Conservation (phyloP, 2,113 vertebrate species). For the Ochotona curzoniae region DNA sequence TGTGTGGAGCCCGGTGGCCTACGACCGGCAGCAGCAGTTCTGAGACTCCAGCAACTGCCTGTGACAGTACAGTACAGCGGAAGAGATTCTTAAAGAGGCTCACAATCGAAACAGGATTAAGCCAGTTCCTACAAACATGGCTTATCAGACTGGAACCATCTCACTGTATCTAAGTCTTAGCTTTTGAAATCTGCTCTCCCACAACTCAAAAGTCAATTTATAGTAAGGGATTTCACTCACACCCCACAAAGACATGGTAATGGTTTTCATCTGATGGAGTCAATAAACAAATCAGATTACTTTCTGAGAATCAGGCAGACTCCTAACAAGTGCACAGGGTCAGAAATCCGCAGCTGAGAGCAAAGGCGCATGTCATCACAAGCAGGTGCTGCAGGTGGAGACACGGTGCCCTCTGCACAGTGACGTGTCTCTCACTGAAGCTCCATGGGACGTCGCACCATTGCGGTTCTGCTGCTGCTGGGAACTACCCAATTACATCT, state of each 20-base stretch:
- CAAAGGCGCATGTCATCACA: background rate
- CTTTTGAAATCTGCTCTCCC: background rate
- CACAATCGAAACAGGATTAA: background rate
- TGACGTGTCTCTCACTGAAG: background rate
- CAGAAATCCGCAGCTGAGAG: background rate
- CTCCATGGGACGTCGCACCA: background rate
- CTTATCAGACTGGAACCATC: background rate
- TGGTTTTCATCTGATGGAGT: background rate
- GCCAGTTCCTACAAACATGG: background rate
- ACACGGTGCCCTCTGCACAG: background rate
- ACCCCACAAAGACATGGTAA: background rate
- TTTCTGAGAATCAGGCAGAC: background rate
- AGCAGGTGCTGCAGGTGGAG: background rate
- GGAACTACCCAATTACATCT: background rate
- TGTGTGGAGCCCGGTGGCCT: no score
- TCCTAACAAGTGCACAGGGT: no score
- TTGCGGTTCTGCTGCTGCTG: background rate
- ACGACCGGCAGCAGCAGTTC: fast-evolving
- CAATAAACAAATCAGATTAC: background rate
- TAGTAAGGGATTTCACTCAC: background rate
- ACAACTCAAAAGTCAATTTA: background rate
- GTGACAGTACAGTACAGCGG: background rate
- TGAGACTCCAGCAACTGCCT: background rate
- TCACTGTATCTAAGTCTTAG: background rate
- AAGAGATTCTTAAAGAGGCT: background rate